Conservation (phyloP, 2,113 vertebrate genomes). For the Sula dactylatra region DNA sequence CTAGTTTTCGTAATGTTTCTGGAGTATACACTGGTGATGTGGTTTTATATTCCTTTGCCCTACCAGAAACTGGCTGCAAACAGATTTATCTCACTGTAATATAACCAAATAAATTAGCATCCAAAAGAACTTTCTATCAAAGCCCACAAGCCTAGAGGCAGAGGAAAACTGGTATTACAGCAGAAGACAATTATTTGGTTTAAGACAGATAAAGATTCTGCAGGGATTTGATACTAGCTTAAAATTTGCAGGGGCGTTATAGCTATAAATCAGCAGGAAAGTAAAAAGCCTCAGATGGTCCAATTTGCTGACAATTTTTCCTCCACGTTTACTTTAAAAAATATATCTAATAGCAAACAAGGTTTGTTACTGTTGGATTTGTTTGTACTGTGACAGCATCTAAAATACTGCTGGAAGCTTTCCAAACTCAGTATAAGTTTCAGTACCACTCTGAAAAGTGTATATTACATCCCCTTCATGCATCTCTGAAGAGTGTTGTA, state of each 20-base stretch:
- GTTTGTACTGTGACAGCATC: neutral
- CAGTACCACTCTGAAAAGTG: neutral
- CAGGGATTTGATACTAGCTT: slow-evolving; percentile 33
- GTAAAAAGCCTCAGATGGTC: slow-evolving; percentile 16
- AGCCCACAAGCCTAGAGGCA: slow-evolving; percentile 31
- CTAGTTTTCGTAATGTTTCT: neutral
- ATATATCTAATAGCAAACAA: neutral
- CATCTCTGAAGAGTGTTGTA: neutral
- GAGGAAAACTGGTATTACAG: slow-evolving; percentile 42
- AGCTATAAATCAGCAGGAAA: slow-evolving; percentile 32
- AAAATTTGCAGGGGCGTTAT: neutral
- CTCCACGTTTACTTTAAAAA: slow-evolving; percentile 8
- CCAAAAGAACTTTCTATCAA: slow-evolving; percentile 29
- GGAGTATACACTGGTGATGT: neutral
- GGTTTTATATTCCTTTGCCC: neutral
- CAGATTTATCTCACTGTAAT: neutral
- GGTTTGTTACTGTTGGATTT: neutral
- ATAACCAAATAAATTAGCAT: slow-evolving; percentile 61
- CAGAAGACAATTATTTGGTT: slow-evolving; percentile 65
- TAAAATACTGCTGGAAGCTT: neutral
- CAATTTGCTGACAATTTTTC: slow-evolving; percentile 37
- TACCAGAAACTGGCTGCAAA: neutral
- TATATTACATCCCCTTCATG: neutral
- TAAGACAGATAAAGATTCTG: slow-evolving; percentile 48
- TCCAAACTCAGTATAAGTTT: neutral